Percentiles rank a stretch among this genome's conserved stretches.
Conservation (phyloP, 2,113 vertebrate genomes). For the Microtus oregoni region DNA sequence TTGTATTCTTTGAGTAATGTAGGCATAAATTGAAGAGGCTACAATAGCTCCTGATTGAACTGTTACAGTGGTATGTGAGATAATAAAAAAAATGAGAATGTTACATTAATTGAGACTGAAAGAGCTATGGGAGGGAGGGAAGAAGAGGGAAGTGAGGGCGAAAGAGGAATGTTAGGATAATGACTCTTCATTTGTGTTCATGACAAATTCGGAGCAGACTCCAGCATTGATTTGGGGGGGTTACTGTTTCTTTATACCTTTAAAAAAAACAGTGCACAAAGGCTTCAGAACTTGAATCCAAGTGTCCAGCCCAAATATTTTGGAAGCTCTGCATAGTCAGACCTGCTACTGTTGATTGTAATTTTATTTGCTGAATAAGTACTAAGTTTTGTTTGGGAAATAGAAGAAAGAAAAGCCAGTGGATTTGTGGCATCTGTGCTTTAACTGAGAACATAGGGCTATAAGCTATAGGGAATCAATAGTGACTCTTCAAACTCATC, state of each 20-base stretch:
- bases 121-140: background rate
- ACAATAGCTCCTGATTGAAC: background rate
- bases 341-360: background rate
- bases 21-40: background rate
- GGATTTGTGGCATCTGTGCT: background rate
- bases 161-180: background rate
- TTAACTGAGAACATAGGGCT: background rate
- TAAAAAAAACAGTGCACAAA: fast-evolving
- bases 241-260: background rate
- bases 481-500: background rate
- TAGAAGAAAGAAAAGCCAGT: background rate
- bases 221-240: background rate
- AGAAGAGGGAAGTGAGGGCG: background rate
- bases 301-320: background rate
- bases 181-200: background rate
- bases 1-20: background rate
- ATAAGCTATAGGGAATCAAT: background rate
- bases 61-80: background rate
- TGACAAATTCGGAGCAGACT: background rate
- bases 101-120: background rate
- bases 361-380: background rate
- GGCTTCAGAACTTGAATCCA: background rate
- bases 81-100: background rate
- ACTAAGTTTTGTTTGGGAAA: background rate
- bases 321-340: background rate